These are phyloP conservation scores for Pseudorasbora parva DNA, from an alignment of 2,113 vertebrate genomes.

Conservation along the genomic window DNA sequence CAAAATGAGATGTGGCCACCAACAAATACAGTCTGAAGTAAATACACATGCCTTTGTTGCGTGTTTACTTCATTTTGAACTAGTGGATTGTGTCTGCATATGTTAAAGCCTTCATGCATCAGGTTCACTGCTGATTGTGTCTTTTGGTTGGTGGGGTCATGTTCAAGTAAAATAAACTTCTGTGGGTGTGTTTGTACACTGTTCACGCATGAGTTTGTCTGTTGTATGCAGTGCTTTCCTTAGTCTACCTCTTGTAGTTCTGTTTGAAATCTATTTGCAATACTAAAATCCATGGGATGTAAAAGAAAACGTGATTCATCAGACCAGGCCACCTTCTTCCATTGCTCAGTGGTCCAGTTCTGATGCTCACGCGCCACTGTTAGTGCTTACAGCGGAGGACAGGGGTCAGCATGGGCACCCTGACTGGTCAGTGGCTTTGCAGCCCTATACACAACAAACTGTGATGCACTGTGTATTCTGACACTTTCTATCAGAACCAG, in stretches of 20 bases:
- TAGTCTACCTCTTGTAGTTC: neutral
- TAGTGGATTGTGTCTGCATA: neutral
- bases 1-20: neutral
- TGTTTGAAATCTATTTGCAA: neutral
- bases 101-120: neutral
- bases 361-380: too few species aligned
- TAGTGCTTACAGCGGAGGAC: too few species aligned
- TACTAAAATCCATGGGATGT: too few species aligned
- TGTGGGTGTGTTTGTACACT: neutral
- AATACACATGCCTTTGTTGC: neutral
- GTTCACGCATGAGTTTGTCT: neutral
- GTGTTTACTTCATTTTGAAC: neutral
- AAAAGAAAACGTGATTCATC: too few species aligned
- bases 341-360: too few species aligned
- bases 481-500: too few species aligned
- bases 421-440: too few species aligned
- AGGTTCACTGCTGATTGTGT: neutral
- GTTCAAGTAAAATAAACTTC: conserved; percentile 8
- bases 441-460: too few species aligned
- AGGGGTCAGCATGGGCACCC: too few species aligned
- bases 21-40: neutral
- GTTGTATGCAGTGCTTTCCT: neutral
- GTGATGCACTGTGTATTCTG: too few species aligned
- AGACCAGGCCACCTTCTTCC: too few species aligned
- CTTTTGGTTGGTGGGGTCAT: neutral